Percentiles rank a stretch among this genome's conserved stretches.
Evolutionary conservation across 2,113 vertebrate species (phyloP).

Genomic region (Siphamia tubifer): DNA sequence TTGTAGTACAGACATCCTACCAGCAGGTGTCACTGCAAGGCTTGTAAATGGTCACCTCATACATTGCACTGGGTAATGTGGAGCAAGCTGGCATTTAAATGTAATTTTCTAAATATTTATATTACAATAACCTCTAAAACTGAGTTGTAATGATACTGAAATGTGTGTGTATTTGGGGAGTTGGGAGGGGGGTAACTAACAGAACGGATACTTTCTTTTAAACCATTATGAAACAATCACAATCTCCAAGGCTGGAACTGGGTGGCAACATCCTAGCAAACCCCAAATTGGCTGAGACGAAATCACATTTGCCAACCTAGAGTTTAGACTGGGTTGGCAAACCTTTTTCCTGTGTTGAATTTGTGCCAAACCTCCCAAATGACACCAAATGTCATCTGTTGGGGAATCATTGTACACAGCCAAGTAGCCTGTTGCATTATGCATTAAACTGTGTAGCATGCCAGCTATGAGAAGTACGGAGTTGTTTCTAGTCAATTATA

Average conservation of each 20-base stretch:
- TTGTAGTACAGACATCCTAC: conserved; percentile 39
- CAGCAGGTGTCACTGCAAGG: conserved; percentile 75
- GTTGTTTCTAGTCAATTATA: conserved; percentile 2
- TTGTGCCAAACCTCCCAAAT: conserved; percentile 50
- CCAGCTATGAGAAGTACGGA: conserved; percentile 32
- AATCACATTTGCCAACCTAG: background rate
- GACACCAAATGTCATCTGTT: conserved; percentile 65
- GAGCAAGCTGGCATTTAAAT: conserved; percentile 58
- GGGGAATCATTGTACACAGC: conserved; percentile 28
- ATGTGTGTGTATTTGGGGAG: conserved; percentile 41
- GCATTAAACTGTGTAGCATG: conserved; percentile 22
- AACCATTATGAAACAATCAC: conserved; percentile 26
- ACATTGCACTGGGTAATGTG: background rate
- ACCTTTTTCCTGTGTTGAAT: conserved; percentile 46
- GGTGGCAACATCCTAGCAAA: background rate
- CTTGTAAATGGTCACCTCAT: conserved; percentile 36
- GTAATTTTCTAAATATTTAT: conserved; percentile 66
- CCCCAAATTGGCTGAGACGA: conserved; percentile 18
- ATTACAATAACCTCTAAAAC: conserved; percentile 60
- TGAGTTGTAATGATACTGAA: conserved; percentile 54
- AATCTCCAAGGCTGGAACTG: conserved; percentile 28
- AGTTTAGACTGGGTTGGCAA: conserved; percentile 39
- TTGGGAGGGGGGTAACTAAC: conserved; percentile 17
- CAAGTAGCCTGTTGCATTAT: conserved; percentile 62
- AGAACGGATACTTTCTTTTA: conserved; percentile 37